phyloP scores from a whole-genome alignment of 1,140 invertebrate genomes.

The Drosophila lini region DNA sequence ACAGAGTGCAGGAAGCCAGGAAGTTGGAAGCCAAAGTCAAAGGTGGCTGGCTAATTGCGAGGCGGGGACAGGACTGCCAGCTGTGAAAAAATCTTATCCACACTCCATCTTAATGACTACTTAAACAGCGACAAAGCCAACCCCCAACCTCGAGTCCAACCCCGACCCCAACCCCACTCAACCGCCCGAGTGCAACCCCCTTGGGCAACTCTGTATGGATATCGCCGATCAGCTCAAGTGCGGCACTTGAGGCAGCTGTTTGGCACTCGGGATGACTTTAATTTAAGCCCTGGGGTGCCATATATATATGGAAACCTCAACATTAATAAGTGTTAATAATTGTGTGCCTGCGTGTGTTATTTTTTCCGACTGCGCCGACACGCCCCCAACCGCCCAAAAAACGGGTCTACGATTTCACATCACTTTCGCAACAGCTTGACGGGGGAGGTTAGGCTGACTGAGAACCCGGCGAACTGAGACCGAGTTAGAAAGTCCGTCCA shows the following conservation, averaged over 20 bases:
- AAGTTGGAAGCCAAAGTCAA: constrained; percentile 35
- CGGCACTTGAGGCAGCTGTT: constrained; percentile 66
- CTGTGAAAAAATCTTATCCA: constrained; percentile 76
- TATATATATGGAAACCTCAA: constrained; percentile 73
- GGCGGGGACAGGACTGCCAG: constrained; percentile 44
- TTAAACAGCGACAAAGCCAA: constrained; percentile 70
- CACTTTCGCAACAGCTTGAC: constrained; percentile 64
- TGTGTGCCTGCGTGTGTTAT: constrained; percentile 53
- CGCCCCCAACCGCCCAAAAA: constrained; percentile 53
- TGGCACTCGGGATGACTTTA: constrained; percentile 65
- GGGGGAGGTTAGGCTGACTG: constrained; percentile 6
- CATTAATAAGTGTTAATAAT: constrained; percentile 83
- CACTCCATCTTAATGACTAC: constrained; percentile 80
- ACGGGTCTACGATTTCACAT: constrained; percentile 70
- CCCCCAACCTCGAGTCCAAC: constrained; percentile 17
- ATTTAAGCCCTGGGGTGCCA: constrained; percentile 78
- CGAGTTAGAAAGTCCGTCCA: constrained; percentile 71
- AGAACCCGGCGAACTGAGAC: constrained; percentile 46
- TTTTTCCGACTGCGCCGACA: constrained; percentile 45
- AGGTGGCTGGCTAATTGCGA: constrained; percentile 49
- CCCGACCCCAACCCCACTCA: constrained; percentile 4
- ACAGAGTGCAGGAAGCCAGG: constrained; percentile 6
- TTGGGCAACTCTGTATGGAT: neutral
- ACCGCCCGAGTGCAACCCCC: constrained; percentile 23
- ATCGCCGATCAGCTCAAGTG: constrained; percentile 50